These are phyloP conservation scores for Limnothrissa miodon DNA, from an alignment of 2,113 vertebrate species.

Conservation along the genomic window DNA sequence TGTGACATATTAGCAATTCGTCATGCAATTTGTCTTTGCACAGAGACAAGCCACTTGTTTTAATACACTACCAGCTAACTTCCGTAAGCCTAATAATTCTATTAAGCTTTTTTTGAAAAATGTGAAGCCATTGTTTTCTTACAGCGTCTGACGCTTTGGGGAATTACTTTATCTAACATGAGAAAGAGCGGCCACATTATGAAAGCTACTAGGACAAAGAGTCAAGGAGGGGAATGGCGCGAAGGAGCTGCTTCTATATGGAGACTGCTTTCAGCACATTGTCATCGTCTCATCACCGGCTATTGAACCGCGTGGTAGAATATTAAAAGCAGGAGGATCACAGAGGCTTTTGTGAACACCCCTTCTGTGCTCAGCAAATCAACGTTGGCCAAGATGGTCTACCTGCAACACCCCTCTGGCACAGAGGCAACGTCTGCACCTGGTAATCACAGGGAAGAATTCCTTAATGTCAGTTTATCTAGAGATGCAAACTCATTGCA, in stretches of 20 bases:
- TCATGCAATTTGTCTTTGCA: conserved; percentile 58
- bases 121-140: conserved; percentile 55
- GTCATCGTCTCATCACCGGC: conserved; percentile 54
- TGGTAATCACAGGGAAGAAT: conserved; percentile 47
- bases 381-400: conserved; percentile 20
- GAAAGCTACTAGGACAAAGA: neutral
- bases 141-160: conserved; percentile 45
- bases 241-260: conserved; percentile 39
- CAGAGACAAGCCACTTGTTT: conserved; percentile 63
- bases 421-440: conserved; percentile 45
- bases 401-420: conserved; percentile 34
- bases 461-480: conserved; percentile 52
- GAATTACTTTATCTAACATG: conserved; percentile 29
- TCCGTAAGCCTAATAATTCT: conserved; percentile 61
- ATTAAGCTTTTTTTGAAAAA: conserved; percentile 53
- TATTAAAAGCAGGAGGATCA: conserved; percentile 44
- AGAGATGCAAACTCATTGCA: conserved; percentile 41
- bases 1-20: conserved; percentile 53
- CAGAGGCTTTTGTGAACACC: neutral
- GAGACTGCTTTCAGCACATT: conserved; percentile 60
- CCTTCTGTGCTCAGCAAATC: conserved; percentile 18
- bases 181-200: conserved; percentile 21
- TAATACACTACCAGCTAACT: conserved; percentile 59
- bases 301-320: conserved; percentile 44
- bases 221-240: conserved; percentile 25